Evolutionary conservation across 1,140 invertebrate genomes (phyloP).

Genomic region (Lithobius niger): DNA sequence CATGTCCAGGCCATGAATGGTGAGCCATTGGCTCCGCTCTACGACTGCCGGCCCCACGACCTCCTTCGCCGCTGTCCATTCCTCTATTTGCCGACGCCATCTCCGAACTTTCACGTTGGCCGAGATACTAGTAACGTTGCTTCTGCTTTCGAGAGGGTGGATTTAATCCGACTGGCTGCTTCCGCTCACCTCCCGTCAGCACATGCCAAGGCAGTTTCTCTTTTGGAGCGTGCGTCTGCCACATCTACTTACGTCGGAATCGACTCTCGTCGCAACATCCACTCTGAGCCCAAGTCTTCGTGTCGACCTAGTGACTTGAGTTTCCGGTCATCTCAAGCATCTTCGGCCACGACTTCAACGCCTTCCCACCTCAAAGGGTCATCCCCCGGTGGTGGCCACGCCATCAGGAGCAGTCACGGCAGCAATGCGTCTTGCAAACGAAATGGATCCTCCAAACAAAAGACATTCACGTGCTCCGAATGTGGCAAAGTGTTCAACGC

Average conservation of each 20-base stretch:
- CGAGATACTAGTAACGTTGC: constrained; percentile 12
- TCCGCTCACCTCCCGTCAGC: constrained; percentile 16
- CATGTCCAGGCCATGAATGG: background rate
- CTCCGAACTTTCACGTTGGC: no score
- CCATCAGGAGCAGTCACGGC: background rate
- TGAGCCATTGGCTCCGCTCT: no score
- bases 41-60: constrained; percentile 3
- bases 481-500: constrained; percentile 98
- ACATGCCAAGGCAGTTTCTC: constrained; percentile 19
- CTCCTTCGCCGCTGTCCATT: constrained; percentile 1
- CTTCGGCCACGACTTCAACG: background rate
- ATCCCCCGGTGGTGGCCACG: background rate
- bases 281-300: no score
- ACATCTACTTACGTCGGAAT: background rate
- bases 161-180: constrained; percentile 33
- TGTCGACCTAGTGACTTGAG: no score
- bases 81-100: background rate
- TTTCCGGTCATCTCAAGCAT: background rate
- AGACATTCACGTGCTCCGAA: constrained; percentile 84
- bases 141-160: constrained; percentile 61
- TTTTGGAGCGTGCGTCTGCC: constrained; percentile 31
- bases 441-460: constrained; percentile 31
- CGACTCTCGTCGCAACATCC: no score
- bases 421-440: background rate
- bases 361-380: background rate